phyloP scores from a whole-genome alignment of 2,888 invertebrate genomes.

The Ashinkailepas kermadecensis region DNA sequence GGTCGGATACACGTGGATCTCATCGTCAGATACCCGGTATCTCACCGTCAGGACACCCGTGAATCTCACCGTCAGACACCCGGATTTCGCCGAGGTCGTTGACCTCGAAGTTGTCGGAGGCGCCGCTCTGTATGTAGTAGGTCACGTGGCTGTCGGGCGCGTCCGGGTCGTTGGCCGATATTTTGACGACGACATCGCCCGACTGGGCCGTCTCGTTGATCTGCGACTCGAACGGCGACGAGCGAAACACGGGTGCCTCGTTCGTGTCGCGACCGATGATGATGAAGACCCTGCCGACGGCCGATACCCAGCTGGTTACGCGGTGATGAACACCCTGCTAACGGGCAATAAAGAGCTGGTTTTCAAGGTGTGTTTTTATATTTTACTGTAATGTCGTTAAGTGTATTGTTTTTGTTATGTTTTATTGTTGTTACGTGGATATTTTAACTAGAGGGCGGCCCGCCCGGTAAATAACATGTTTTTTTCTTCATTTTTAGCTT shows the following conservation, averaged over 20 bases:
- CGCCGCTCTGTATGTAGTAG: slow-evolving; percentile 60
- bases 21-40: not conserved
- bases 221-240: slow-evolving; percentile 27
- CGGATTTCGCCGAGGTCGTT: slow-evolving; percentile 48
- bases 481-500: too few species aligned
- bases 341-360: too few species aligned
- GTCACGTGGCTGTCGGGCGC: slow-evolving; percentile 60
- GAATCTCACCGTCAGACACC: slow-evolving; percentile 53
- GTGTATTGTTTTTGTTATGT: too few species aligned
- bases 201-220: slow-evolving; percentile 31
- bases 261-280: slow-evolving; percentile 73
- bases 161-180: slow-evolving; percentile 69
- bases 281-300: slow-evolving; percentile 47
- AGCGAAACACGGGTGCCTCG: slow-evolving; percentile 63
- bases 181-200: slow-evolving; percentile 55
- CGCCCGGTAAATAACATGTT: too few species aligned
- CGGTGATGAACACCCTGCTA: not conserved
- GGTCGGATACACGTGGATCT: too few species aligned
- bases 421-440: too few species aligned
- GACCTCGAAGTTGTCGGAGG: slow-evolving; percentile 68
- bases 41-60: not conserved
- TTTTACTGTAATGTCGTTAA: too few species aligned
- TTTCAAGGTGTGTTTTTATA: too few species aligned
- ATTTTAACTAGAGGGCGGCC: too few species aligned
- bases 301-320: not conserved